Evolutionary conservation across 2,113 vertebrate species (phyloP), one percentile per base, ranked within the genome.

Genomic region (Cynoglossus semilaevis): DNA sequence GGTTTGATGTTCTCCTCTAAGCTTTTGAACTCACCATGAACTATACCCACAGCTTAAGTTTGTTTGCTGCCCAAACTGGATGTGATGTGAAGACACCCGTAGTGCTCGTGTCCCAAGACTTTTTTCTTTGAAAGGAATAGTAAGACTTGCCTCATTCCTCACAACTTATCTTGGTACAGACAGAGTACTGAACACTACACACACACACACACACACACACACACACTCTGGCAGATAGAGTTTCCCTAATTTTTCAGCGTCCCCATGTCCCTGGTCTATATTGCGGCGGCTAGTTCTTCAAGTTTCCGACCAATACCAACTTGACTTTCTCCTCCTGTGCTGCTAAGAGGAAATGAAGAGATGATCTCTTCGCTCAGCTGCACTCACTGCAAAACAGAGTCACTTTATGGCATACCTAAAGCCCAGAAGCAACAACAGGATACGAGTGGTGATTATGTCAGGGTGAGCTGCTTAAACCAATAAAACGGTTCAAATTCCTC

Each of bases 281-380:
- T 51, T 57, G 56, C 8, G 37, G 76, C 60, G 57, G 49, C 63
- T 80, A 52, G 58, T 51, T 52, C 55, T 76, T 54, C 76, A 62
- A 70, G 69, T 71, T 76, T 84, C 71, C 59, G 56, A 69, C 74
- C 60, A 83, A 35, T 74, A 55, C 53, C 46, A 77, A 67, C 68
- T 58, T 56, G 74, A 65, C 63, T 69, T 78, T 62, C 70, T 71
- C 36, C 50, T 58, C 16, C 44, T 79, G 40, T n/a, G 7, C 70
- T 79, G 77, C 74, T 65, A 65, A 79, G 76, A 84, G 79, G 77
- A 87, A 83, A 88, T 85, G 42, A 85, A 82, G 70, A 79, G 73
- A 87, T 88, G 85, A 87, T 81, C 81, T 70, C 76, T 58, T 17
- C 15, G 11, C 73, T 71, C 29, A 67, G 69, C 53, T 7, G 77